Conservation (phyloP, 2,888 invertebrate genomes). For the Hypsopygia costalis region DNA sequence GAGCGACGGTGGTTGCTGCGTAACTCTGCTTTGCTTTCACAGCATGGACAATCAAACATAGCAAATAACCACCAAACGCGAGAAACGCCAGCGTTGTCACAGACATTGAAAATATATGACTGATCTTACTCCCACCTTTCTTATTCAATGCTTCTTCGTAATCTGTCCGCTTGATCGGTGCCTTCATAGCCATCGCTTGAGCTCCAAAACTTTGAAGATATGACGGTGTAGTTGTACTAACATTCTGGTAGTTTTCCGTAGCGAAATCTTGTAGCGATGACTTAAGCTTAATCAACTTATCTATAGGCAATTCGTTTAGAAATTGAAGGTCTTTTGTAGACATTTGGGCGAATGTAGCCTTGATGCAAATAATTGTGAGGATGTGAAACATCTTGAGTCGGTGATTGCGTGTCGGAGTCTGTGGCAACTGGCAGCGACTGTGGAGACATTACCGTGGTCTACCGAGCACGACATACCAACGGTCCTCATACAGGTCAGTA, state of each 20-base stretch:
- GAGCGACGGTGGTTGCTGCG: slow-evolving; percentile 36
- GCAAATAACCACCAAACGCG: slow-evolving; percentile 91
- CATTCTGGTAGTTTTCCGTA: slow-evolving; percentile 42
- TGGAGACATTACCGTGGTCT: slow-evolving; percentile 51
- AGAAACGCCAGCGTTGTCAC: slow-evolving; percentile 90
- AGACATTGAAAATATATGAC: slow-evolving; percentile 88
- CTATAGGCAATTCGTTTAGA: slow-evolving; percentile 85
- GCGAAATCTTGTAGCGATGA: slow-evolving; percentile 58
- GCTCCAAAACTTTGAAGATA: slow-evolving; percentile 56
- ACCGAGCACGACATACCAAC: slow-evolving; percentile 52
- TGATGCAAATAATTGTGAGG: slow-evolving; percentile 26
- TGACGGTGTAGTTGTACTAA: slow-evolving; percentile 37
- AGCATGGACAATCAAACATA: slow-evolving; percentile 88
- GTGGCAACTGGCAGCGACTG: slow-evolving; percentile 22
- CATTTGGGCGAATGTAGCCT: slow-evolving; percentile 33
- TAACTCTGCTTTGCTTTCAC: slow-evolving; percentile 82
- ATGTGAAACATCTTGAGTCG: slow-evolving; percentile 41
- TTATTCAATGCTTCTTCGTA: slow-evolving; percentile 74
- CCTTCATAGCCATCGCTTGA: slow-evolving; percentile 62
- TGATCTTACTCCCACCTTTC: slow-evolving; percentile 78
- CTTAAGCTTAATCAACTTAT: slow-evolving; percentile 84
- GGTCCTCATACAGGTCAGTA: slow-evolving; percentile 40
- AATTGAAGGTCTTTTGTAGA: slow-evolving; percentile 63
- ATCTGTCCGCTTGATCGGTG: slow-evolving; percentile 58
- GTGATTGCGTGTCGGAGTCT: slow-evolving; percentile 29